Evolutionary conservation across 2,888 invertebrate species (phyloP).

Genomic region (Pseudococcus viburni): DNA sequence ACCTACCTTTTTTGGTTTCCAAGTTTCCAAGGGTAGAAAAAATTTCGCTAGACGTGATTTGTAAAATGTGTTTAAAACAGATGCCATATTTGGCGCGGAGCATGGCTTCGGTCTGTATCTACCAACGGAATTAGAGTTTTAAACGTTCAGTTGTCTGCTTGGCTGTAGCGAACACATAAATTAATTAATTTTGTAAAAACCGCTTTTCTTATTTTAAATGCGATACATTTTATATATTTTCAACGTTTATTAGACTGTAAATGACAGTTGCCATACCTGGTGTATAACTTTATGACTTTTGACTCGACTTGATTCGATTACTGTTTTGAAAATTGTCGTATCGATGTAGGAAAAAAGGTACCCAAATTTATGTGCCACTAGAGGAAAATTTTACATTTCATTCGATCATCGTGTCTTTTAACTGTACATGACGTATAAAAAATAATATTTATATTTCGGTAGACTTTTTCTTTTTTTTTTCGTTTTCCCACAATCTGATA

Average conservation of each 20-base stretch:
- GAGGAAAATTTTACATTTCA: too few species aligned
- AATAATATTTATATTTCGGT: too few species aligned
- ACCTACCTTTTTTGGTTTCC: not conserved
- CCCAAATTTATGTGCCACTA: too few species aligned
- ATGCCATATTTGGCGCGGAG: not conserved
- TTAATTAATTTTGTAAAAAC: slow-evolving; percentile 37
- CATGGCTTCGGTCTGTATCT: too few species aligned
- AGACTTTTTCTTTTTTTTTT: too few species aligned
- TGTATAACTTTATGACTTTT: not conserved
- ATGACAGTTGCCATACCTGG: slow-evolving; percentile 6
- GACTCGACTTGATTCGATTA: too few species aligned
- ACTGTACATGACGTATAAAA: too few species aligned
- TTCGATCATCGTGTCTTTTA: too few species aligned
- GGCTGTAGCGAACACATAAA: not conserved
- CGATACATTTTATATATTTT: not conserved
- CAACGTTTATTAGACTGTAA: not conserved
- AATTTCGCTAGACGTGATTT: slow-evolving; percentile 22
- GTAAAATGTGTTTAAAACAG: slow-evolving; percentile 39
- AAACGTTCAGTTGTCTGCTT: slow-evolving; percentile 2
- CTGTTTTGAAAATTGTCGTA: too few species aligned
- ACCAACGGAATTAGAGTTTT: not conserved
- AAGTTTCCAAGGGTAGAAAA: not conserved
- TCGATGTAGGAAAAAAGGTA: too few species aligned
- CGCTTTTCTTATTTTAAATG: not conserved
- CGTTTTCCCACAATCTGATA: too few species aligned